Base-by-base conservation (phyloP, 2,797 vertebrate genomes). In the Streptopelia turtur region DNA sequence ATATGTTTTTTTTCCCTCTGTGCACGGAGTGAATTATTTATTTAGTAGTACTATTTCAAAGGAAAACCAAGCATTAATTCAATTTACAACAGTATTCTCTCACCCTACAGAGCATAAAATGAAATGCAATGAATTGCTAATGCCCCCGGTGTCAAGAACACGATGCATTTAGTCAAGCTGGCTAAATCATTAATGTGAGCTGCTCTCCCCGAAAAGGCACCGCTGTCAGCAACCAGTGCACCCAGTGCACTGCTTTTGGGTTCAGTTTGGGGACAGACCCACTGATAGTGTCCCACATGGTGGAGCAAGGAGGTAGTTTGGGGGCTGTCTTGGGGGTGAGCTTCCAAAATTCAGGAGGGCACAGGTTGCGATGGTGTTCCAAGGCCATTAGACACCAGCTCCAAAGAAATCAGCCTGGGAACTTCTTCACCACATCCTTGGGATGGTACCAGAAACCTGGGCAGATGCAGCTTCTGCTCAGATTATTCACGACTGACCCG, bases 271-370 rank as follows among this genome's bases (percentile, higher is more conserved):
- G 60, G 20, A 72, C 43, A 74, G 85, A 71, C 13, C 31, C 28
- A 24, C 10, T 13, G 0, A 16, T 37, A 0, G 1, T 5, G 9
- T 57, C 28, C n/a, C 27, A 1, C 1, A 0, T 2, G 11, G 1
- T 30, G 18, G 27, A 55, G 18, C 33, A 63, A 31, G 11, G 30
- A 35, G 13, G 39, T 70, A n/a, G 7, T 30, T 28, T n/a, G 61
- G 41, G 41, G 27, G 31, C 13, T 49, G n/a, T 11, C 25, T 22
- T 18, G 43, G 30, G 10, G 69, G 20, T 60, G n/a, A 78, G 7
- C 13, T 23, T 11, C 35, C 7, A 35, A n/a, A 56, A 66, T 57
- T 30, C 7, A 2, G 59, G 41, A 60, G 16, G 12, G 14, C 9
- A 10, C 31, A 16, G 87, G 49, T 9, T 53, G 37, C 0, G 11